phyloP scores from a whole-genome alignment of 2,888 invertebrate species.

The Brassicogethes aeneus region DNA sequence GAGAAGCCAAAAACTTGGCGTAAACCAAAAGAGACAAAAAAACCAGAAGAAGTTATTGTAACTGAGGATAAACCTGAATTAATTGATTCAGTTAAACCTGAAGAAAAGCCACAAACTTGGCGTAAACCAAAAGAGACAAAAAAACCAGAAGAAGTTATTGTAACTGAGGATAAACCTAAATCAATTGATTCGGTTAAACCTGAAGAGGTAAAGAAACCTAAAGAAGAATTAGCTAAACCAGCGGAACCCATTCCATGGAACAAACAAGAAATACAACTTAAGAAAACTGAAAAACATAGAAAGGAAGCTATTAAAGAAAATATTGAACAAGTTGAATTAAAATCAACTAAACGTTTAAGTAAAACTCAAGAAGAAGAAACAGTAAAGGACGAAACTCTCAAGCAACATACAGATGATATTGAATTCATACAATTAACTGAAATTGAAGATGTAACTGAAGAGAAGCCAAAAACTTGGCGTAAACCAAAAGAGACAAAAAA shows the following conservation, averaged over 20 bases:
- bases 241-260: slow-evolving; percentile 46
- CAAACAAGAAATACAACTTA: slow-evolving; percentile 50
- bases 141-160: slow-evolving; percentile 27
- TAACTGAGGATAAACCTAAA: slow-evolving; percentile 33
- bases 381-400: slow-evolving; percentile 19
- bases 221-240: slow-evolving; percentile 4
- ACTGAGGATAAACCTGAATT: slow-evolving; percentile 25
- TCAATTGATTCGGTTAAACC: no score
- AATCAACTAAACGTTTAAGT: slow-evolving; percentile 15
- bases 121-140: slow-evolving; percentile 22
- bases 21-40: slow-evolving; percentile 4
- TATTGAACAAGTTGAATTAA: slow-evolving; percentile 20
- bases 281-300: slow-evolving; percentile 36
- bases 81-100: slow-evolving; percentile 4
- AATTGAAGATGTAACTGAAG: slow-evolving; percentile 9
- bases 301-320: slow-evolving; percentile 38
- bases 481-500: slow-evolving; percentile 2
- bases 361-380: slow-evolving; percentile 4
- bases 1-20: slow-evolving; percentile 10
- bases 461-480: slow-evolving; percentile 10
- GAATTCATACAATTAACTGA: slow-evolving; percentile 7
- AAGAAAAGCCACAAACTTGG: slow-evolving; percentile 13
- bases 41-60: slow-evolving; percentile 19
- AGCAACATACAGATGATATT: slow-evolving; percentile 7
- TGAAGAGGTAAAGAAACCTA: no score